Conservation (phyloP, 2,113 vertebrate genomes). For the Pica pica region DNA sequence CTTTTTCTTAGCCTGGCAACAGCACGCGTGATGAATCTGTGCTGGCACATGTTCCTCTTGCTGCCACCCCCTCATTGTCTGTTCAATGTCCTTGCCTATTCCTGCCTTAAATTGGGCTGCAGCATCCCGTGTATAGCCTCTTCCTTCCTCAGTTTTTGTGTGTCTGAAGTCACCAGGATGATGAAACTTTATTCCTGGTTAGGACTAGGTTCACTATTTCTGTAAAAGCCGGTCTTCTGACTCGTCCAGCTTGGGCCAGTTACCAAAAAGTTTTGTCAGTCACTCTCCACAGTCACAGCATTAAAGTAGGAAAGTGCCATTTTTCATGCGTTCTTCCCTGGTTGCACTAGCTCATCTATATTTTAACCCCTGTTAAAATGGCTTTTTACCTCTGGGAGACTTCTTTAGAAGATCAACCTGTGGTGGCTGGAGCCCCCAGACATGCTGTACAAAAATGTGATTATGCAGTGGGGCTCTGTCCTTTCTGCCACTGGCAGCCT, state of each 20-base stretch:
- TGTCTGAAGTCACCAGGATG: not conserved
- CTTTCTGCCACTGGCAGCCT: not conserved
- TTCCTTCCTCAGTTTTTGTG: not conserved
- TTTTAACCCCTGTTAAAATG: not conserved
- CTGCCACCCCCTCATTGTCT: not conserved
- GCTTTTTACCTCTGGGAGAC: not conserved
- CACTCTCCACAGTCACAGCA: not conserved
- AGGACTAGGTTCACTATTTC: not conserved
- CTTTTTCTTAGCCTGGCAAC: not conserved
- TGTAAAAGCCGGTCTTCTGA: not conserved
- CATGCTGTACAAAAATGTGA: not conserved
- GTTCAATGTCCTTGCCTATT: not conserved
- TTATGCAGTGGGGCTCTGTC: not conserved
- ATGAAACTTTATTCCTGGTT: not conserved
- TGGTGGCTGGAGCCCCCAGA: not conserved
- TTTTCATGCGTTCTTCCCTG: not conserved
- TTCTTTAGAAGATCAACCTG: not conserved
- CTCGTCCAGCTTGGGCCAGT: accelerated
- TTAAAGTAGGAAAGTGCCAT: not conserved
- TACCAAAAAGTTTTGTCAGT: not conserved
- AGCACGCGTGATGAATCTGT: not conserved
- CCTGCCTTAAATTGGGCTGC: not conserved
- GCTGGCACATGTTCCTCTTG: not conserved
- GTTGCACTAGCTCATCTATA: not conserved
- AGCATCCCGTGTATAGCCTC: not conserved